Percentiles rank a stretch among this genome's conserved stretches.
Evolutionary conservation across 2,113 vertebrate species (phyloP).

Genomic region (Gallinago paraguaiae): DNA sequence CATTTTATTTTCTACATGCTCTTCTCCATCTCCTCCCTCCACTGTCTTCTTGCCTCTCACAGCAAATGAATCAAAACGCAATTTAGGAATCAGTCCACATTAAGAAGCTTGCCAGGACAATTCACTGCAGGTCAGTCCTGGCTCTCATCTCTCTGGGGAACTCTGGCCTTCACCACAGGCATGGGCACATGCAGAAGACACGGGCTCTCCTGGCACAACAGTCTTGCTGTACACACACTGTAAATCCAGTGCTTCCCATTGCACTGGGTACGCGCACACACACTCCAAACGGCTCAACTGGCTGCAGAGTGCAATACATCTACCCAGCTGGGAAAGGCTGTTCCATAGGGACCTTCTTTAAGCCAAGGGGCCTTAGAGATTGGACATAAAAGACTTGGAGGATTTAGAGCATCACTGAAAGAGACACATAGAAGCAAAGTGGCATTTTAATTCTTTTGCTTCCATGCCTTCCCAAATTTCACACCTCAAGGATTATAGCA

Average conservation of each 20-base stretch:
- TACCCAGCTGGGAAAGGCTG: neutral
- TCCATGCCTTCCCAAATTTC: neutral
- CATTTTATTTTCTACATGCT: neutral
- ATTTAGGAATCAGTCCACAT: neutral
- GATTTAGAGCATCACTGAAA: neutral
- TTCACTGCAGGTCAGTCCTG: neutral
- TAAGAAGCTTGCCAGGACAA: neutral
- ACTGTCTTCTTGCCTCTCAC: neutral
- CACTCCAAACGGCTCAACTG: neutral
- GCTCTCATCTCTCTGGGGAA: neutral
- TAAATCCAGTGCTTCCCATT: neutral
- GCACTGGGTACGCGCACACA: rapidly evolving
- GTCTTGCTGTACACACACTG: rapidly evolving
- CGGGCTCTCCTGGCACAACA: neutral
- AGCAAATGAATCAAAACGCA: neutral
- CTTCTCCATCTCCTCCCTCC: neutral
- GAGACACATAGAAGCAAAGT: neutral
- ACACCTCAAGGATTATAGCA: neutral
- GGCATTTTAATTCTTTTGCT: neutral
- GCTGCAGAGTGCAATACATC: neutral
- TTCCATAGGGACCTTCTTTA: neutral
- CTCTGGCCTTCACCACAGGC: neutral
- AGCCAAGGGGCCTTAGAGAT: neutral
- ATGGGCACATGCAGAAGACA: neutral
- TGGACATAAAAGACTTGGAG: neutral